Evolutionary conservation across 35 echinoderm and acorn worm species (phyloP).

Genomic region (Strongylocentrotus purpuratus): DNA sequence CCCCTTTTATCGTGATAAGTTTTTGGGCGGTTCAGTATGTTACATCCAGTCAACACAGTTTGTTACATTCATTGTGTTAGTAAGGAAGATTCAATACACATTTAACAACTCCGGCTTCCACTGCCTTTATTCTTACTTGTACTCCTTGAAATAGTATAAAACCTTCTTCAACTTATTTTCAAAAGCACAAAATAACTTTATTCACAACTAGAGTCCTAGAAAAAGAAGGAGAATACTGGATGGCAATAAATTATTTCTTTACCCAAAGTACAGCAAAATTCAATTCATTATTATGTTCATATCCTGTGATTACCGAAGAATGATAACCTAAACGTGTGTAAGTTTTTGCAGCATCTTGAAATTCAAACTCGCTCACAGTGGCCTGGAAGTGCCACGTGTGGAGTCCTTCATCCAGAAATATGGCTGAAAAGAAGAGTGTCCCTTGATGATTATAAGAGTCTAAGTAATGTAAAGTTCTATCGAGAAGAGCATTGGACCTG

Average conservation of each 20-base stretch:
- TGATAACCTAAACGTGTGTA: conserved; percentile 43
- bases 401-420: conserved; percentile 64
- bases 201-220: neutral
- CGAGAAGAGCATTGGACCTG: conserved; percentile 61
- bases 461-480: conserved; percentile 69
- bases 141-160: neutral
- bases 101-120: neutral
- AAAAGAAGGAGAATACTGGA: neutral
- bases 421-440: conserved; percentile 74
- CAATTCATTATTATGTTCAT: conserved; percentile 60
- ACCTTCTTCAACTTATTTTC: neutral
- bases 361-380: conserved; percentile 42
- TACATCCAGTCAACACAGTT: no score
- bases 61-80: no score
- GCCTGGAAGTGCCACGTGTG: conserved; percentile 70
- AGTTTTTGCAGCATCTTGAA: conserved; percentile 27
- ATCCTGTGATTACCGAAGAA: conserved; percentile 65
- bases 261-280: conserved; percentile 70
- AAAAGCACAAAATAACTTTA: neutral
- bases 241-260: conserved; percentile 48
- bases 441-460: conserved; percentile 66
- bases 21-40: no score
- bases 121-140: neutral
- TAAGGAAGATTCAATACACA: no score
- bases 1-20: no score